phyloP scores from a whole-genome alignment of 2,888 invertebrate species.

The Halictus quadricinctus region DNA sequence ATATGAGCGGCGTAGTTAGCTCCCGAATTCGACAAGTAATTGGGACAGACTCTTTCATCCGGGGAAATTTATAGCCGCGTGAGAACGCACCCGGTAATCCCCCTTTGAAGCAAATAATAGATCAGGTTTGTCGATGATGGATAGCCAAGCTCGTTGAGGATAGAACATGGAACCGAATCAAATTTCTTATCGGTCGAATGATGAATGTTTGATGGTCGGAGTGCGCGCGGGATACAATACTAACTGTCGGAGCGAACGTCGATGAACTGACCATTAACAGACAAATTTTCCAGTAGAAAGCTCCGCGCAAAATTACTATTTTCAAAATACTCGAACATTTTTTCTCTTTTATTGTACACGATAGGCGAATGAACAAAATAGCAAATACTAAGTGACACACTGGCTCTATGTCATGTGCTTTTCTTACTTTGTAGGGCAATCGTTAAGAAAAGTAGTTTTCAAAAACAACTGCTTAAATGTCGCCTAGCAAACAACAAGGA shows the following conservation, averaged over 20 bases:
- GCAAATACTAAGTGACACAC: no score
- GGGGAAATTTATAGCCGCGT: conserved; percentile 18
- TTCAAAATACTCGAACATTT: background rate
- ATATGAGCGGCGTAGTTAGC: conserved; percentile 16
- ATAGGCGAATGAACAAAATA: no score
- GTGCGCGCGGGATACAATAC: background rate
- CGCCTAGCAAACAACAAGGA: no score
- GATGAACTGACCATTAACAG: background rate
- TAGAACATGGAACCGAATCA: background rate
- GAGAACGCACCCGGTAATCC: background rate
- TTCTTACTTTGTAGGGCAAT: no score
- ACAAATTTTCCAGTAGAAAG: background rate
- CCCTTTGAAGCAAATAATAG: background rate
- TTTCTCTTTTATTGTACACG: no score
- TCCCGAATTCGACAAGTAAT: conserved; percentile 27
- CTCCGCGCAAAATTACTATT: background rate
- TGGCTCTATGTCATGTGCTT: no score
- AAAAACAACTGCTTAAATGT: no score
- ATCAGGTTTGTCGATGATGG: background rate
- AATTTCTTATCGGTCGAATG: background rate
- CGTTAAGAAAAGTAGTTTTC: no score
- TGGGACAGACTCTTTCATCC: conserved; percentile 12
- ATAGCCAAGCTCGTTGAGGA: background rate
- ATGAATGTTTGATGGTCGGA: background rate
- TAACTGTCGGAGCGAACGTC: background rate